Percentiles rank a stretch among this genome's conserved stretches.
Conservation (phyloP, 2,113 vertebrate genomes). For the Forbesichthys agassizii region DNA sequence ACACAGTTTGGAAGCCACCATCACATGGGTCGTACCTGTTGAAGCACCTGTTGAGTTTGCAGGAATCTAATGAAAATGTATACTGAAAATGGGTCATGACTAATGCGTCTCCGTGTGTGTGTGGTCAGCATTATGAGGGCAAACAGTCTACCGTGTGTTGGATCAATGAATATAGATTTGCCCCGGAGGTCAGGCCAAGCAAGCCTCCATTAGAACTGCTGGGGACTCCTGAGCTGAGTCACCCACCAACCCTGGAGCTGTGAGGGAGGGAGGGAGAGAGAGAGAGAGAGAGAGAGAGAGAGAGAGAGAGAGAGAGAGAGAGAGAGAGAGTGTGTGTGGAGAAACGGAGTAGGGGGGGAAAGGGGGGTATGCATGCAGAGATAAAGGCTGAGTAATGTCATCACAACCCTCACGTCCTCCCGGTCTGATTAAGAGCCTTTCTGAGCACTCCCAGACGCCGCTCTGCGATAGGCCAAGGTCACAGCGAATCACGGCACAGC, state of each 20-base stretch:
- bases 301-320: conserved; percentile 19
- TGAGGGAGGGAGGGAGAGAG: conserved; percentile 11
- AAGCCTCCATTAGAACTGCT: conserved; percentile 43
- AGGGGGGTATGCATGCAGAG: conserved; percentile 41
- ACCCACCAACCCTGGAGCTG: conserved; percentile 19
- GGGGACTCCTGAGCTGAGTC: conserved; percentile 1
- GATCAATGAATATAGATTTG: conserved; percentile 50
- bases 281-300: conserved; percentile 12
- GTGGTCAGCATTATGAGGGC: conserved; percentile 30
- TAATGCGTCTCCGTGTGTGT: conserved; percentile 15
- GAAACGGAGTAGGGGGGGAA: neutral
- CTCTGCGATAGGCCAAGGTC: conserved; percentile 69
- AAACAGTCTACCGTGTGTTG: conserved; percentile 2
- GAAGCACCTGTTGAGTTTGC: conserved; percentile 41
- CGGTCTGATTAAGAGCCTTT: conserved; percentile 67
- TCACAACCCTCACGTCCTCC: conserved; percentile 47
- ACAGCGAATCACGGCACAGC: conserved; percentile 50
- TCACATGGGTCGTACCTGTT: conserved; percentile 33
- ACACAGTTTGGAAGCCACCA: conserved; percentile 4
- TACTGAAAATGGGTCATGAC: conserved; percentile 13
- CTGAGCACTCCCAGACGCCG: conserved; percentile 49
- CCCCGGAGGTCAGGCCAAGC: conserved; percentile 52
- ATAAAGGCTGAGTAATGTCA: conserved; percentile 69
- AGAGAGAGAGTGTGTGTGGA: neutral
- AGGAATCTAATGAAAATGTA: neutral